Evolutionary conservation across 2,113 vertebrate genomes (phyloP).

Genomic region (Saccopteryx bilineata): DNA sequence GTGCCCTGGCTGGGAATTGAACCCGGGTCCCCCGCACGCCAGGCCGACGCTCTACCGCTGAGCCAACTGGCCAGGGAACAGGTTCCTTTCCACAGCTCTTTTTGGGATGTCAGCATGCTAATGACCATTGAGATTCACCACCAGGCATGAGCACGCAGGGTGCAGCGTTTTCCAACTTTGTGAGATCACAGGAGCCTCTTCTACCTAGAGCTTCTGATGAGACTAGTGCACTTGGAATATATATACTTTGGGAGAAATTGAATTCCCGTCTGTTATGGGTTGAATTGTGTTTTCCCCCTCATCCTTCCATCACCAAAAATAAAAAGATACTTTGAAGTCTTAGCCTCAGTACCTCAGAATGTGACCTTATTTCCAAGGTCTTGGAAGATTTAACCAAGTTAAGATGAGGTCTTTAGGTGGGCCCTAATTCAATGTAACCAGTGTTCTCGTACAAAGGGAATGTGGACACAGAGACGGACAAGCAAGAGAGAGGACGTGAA

Average conservation of each 20-base stretch:
- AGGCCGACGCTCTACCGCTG: too few relatives aligned
- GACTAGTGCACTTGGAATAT: fast-evolving
- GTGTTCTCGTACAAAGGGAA: background rate
- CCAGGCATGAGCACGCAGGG: too few relatives aligned
- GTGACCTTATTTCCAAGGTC: background rate
- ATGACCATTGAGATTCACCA: background rate
- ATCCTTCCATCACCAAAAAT: fast-evolving
- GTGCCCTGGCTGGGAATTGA: too few relatives aligned
- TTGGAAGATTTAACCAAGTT: slow-evolving; percentile 20
- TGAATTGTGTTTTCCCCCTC: background rate
- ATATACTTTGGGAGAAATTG: background rate
- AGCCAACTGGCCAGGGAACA: too few relatives aligned
- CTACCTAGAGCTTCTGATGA: background rate
- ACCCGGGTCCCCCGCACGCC: too few relatives aligned
- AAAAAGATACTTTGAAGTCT: background rate
- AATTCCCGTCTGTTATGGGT: background rate
- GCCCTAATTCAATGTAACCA: background rate
- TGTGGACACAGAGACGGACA: background rate
- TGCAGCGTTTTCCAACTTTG: background rate
- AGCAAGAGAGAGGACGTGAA: background rate
- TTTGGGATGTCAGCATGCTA: background rate
- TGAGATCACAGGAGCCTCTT: background rate
- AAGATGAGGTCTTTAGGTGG: background rate
- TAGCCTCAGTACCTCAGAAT: background rate
- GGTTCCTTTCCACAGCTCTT: background rate